phyloP scores from a whole-genome alignment of 2,113 vertebrate species.

The Trematomus loennbergii region DNA sequence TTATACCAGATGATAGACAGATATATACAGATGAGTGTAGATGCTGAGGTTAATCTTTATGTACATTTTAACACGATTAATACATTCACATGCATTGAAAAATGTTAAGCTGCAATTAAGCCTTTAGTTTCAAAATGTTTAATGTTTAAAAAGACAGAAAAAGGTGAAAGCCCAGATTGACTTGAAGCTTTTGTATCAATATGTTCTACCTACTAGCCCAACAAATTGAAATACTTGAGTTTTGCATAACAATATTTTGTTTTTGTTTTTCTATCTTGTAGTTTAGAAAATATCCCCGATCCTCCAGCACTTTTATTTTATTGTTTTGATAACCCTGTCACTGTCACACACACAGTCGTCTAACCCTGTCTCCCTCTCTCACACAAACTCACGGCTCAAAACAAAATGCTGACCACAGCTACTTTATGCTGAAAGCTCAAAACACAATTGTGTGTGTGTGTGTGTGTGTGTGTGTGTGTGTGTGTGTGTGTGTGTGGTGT shows the following conservation, averaged over 20 bases:
- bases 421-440: slow-evolving; percentile 32
- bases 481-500: too few species aligned
- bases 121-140: not conserved
- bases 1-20: not conserved
- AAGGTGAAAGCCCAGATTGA: too few species aligned
- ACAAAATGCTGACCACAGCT: slow-evolving; percentile 47
- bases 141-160: too few species aligned
- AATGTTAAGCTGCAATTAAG: not conserved
- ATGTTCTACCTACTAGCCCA: too few species aligned
- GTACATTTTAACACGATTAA: not conserved
- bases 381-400: slow-evolving; percentile 10
- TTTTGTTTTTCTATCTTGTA: not conserved
- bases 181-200: too few species aligned
- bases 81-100: not conserved
- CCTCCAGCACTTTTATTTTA: too few species aligned
- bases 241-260: too few species aligned
- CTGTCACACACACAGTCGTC: not conserved
- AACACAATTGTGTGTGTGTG: slow-evolving; percentile 5
- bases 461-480: not conserved
- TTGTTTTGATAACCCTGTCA: not conserved
- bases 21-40: not conserved
- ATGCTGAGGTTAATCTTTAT: not conserved
- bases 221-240: too few species aligned
- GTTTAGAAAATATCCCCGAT: not conserved
- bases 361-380: not conserved